Evolutionary conservation across 2,888 invertebrate genomes (phyloP), one percentile per base, ranked within the genome.

Genomic region (Pecten maximus): DNA sequence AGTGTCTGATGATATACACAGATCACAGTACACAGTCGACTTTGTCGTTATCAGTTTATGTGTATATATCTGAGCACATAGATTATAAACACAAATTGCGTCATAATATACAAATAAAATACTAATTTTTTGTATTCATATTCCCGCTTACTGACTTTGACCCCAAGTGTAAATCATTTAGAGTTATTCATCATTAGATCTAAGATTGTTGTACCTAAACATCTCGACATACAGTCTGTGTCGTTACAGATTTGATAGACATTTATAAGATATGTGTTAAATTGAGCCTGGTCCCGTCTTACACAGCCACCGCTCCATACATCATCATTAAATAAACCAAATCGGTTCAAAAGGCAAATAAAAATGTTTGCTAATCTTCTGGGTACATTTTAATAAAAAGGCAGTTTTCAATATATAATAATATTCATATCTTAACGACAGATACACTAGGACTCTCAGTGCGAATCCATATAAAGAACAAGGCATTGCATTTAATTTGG

Each of bases 241-340:
- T 3, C 2, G 10, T 23, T 54, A 0, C 23, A 23, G 19, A 1
- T 74, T 74, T 74, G 74, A 74, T 74, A 74, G 74, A 74, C 74
- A 28, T 74, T 35, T 74, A 74, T 74, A 74, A 74, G 35, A 74
- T 28, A 8, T 6, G 74, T 74, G 74, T 74, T 74, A 74, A 74
- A 74, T 74, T 74, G 74, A 35, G 74, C 74, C 28, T 74, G 23
- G 10, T 12, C 28, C 10, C 35, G 74, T 35, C 35, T 35, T 28
- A 74, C 74, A 74, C 35, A 35, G 74, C 74, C 35, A 10, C 10
- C 74, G 8, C 4, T 28, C 74, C 23, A 74, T 74, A 74, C 10
- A 74, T 74, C 74, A 74, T 35, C 28, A 74, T 74, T 74, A 74
- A 74, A 74, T n/a, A 60, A 16, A n/a, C 60, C 74, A 74, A 74